Percentiles rank a stretch among this genome's conserved stretches.
Evolutionary conservation across 2,797 vertebrate genomes (phyloP).

Genomic region (Danio aesculapii): DNA sequence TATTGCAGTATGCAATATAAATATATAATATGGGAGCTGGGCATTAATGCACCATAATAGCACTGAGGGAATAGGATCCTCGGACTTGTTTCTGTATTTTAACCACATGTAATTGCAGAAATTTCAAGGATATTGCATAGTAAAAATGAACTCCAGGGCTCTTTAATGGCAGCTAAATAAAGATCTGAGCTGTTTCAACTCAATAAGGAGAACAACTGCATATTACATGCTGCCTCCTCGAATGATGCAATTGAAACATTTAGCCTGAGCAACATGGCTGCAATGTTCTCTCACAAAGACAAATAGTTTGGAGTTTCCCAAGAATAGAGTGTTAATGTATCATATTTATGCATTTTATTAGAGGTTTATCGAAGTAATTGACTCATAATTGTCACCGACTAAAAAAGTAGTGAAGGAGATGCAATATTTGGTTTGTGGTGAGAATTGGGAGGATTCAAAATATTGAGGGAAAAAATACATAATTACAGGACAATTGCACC

Average conservation of each 20-base stretch:
- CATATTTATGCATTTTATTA: background rate
- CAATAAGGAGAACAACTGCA: background rate
- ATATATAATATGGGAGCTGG: background rate
- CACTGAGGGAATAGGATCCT: background rate
- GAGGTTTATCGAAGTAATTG: background rate
- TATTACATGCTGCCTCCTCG: background rate
- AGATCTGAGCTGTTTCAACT: background rate
- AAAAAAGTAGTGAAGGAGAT: background rate
- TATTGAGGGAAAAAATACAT: background rate
- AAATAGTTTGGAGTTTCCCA: background rate
- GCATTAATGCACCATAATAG: background rate
- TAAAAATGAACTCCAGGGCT: background rate
- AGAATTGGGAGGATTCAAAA: background rate
- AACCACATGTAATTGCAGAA: background rate
- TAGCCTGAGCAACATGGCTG: background rate
- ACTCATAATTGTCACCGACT: background rate
- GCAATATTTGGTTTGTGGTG: background rate
- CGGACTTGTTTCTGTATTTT: background rate
- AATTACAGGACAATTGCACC: background rate
- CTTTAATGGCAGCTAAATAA: constrained; percentile 3
- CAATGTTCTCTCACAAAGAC: background rate
- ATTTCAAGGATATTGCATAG: background rate
- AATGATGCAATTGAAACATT: constrained; percentile 1
- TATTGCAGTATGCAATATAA: background rate
- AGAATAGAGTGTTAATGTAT: background rate